Base-by-base conservation (phyloP, 2,888 invertebrate species). In the Luffia ferchaultella region DNA sequence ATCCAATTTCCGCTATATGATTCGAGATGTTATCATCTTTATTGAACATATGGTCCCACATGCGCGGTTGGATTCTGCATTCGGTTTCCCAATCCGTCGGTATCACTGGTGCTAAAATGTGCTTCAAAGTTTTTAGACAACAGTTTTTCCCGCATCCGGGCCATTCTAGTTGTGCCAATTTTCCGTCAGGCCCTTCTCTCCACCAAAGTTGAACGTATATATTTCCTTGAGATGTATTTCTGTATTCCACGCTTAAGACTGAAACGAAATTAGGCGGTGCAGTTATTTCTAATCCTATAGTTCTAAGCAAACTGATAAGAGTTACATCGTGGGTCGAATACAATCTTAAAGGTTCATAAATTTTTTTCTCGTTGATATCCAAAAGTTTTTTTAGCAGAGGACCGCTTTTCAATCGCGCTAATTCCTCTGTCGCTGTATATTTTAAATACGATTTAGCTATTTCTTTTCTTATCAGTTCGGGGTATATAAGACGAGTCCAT, bases 251-350 rank as follows among this genome's bases (percentile, higher is more conserved):
- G 1, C 53, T 46, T 2, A 57, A 3, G 1, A 49, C 51, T 44
- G 54, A 50, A 2, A 49, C 42, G 16, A 54, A 57, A 43, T 50
- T 49, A 1, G 55, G 55, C 1, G 52, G 51, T 17, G 49, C 50
- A 1, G 30, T 45, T 15, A 46, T 17, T 15, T 48, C 50, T 2
- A 57, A 40, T 18, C 52, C 51, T 2, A 57, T 42, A 1, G 50
- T 52, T 1, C 46, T 46, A 9, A 55, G 16, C 44, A 57, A 20
- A 18, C 45, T 45, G 18, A 46, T 46, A 12, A 57, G 20, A n/a
- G 53, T 51, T 15, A 19, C 20, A 49, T 55, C 54, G 17, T 57
- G 54, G 7, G 55, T 57, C 17, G 53, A 53, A 41, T 55, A 54
- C 9, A 57, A 45, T 15, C 51, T 47, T n/a, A 57, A 49, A 1